A percentile compares a stretch with the other conserved stretches of the same genome.
Evolutionary conservation across 2,797 vertebrate genomes (phyloP).

Genomic region (Pangasius djambal): DNA sequence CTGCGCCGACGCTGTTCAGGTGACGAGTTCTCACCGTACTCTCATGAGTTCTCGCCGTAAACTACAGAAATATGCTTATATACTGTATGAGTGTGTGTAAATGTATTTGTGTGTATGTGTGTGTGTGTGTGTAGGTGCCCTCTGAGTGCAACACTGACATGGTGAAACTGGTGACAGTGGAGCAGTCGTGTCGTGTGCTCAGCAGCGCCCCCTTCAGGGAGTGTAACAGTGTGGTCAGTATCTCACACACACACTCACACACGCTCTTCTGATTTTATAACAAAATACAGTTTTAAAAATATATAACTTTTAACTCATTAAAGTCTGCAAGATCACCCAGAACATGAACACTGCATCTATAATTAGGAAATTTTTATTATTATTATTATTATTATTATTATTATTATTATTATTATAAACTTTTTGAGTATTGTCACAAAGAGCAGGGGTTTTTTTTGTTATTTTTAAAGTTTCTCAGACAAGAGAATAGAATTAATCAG

Average conservation of each 20-base stretch:
- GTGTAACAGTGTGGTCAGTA: conserved; percentile 86
- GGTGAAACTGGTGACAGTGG: conserved; percentile 85
- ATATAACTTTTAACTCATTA: background rate
- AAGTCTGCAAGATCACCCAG: background rate
- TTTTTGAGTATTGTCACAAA: too few relatives aligned
- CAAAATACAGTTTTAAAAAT: background rate
- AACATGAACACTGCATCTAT: too few relatives aligned
- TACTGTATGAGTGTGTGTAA: background rate
- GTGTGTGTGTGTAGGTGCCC: conserved; percentile 61
- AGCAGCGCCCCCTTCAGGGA: conserved; percentile 82
- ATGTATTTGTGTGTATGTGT: conserved; percentile 29
- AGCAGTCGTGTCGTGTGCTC: conserved; percentile 88
- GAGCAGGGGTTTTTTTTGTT: too few relatives aligned
- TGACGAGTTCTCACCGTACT: conserved; percentile 56
- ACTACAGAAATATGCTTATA: background rate
- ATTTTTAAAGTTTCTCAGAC: too few relatives aligned
- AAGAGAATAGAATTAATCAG: too few relatives aligned
- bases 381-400: too few relatives aligned
- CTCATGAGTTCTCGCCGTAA: too few relatives aligned
- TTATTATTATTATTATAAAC: too few relatives aligned
- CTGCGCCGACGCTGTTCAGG: conserved; percentile 89
- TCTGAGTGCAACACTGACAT: conserved; percentile 79
- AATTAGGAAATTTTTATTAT: too few relatives aligned
- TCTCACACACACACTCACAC: background rate
- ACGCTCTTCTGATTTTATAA: too few relatives aligned